Base-by-base conservation (phyloP, 92 coral and sea anemone genomes). In the Ricordea florida region DNA sequence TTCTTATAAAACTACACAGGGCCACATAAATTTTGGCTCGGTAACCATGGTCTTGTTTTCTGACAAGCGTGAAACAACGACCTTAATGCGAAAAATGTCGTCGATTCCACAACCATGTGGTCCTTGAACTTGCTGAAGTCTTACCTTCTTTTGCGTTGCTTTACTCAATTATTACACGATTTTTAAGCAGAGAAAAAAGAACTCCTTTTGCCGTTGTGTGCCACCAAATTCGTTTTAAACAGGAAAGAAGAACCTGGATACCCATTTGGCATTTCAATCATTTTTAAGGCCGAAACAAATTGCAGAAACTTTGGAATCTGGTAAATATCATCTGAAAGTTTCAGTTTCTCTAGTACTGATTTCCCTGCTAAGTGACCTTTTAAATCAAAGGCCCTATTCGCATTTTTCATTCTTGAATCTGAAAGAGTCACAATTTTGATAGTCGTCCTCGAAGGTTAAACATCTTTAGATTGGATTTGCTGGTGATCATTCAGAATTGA, bases 401-500 rank as follows among this genome's bases (percentile, higher is more conserved):
- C 57, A 49, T 49, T 49, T 49, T 49, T 49, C 57, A 49, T 5
- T 47, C 24, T 47, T 49, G 57, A 49, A 49, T 49, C 57, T 49
- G 28, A 8, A 9, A 49, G 57, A 22, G 24, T 49, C 32, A 49
- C 57, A 49, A 49, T 49, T 21, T 49, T 49, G 2, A 49, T 49
- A 18, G 57, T 49, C 57, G 28, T 49, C 57, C 57, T 49, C 57
- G 24, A 49, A 49, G 57, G 28, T 49, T 18, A 49, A 49, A 49
- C 3, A 49, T n/a, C 21, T 22, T 49, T 49, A 18, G 57, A 49
- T 49, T 49, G 57, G 57, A 49, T 49, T 49, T 49, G 57, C 57
- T 49, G 57, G 57, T 49, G 57, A 49, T 49, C 57, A 49, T 49
- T 49, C 28, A 49, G 57, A 49, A 49, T 49, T 49, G 22, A 49